Conservation (phyloP, 2,888 invertebrate genomes). For the Luperina nickerlii region DNA sequence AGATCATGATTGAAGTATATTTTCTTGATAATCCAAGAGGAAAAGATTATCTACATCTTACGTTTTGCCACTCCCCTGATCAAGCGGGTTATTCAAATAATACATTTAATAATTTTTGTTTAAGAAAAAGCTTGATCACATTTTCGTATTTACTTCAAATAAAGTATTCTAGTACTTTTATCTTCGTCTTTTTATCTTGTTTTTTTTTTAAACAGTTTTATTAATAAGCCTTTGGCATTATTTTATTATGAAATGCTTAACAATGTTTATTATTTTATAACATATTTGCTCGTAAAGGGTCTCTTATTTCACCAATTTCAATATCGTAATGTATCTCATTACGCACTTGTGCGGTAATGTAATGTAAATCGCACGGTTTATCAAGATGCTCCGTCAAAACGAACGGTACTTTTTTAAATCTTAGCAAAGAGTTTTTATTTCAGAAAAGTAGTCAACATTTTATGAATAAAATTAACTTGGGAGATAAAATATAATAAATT, state of each 20-base stretch:
- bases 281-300: too few species aligned
- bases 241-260: not conserved
- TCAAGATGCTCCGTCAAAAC: too few species aligned
- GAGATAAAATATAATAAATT: too few species aligned
- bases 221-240: not conserved
- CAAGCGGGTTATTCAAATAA: not conserved
- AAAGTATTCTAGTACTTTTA: not conserved
- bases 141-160: too few species aligned
- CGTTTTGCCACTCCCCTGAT: not conserved
- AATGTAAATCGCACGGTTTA: too few species aligned
- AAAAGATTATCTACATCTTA: conserved; percentile 6
- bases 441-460: too few species aligned
- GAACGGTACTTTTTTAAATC: too few species aligned
- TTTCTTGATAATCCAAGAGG: not conserved
- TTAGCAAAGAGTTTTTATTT: too few species aligned
- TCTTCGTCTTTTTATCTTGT: not conserved
- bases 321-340: too few species aligned
- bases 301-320: too few species aligned
- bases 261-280: not conserved
- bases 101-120: not conserved
- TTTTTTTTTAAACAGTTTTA: not conserved
- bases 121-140: not conserved
- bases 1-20: not conserved
- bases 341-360: too few species aligned
- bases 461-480: too few species aligned